phyloP scores from a whole-genome alignment of 37 sponge, comb jelly and placozoan species.

The Cliona cf. orientalis region DNA sequence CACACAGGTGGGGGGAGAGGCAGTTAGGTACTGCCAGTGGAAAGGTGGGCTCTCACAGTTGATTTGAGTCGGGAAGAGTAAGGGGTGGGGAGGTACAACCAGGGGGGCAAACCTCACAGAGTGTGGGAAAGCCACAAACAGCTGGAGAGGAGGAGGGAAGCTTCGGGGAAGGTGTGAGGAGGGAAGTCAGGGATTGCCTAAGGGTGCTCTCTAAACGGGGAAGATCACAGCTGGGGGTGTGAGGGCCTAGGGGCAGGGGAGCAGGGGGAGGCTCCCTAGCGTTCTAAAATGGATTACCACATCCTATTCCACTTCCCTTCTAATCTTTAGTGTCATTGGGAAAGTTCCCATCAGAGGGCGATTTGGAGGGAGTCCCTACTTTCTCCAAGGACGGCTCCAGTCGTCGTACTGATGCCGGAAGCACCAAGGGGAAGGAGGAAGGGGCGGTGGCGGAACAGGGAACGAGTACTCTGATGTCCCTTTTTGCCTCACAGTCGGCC shows the following conservation, averaged over 20 bases:
- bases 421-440: neutral
- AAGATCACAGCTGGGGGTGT: neutral
- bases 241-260: neutral
- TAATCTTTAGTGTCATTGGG: constrained; percentile 14
- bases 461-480: neutral
- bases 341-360: neutral
- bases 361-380: neutral
- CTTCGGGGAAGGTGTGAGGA: no score
- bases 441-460: neutral
- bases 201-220: neutral
- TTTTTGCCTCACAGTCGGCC: neutral
- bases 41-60: no score
- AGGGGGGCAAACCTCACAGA: no score
- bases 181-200: neutral
- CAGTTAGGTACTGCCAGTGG: constrained; percentile 1
- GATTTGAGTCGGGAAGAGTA: no score
- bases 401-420: neutral
- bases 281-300: no score
- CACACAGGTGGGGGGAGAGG: neutral
- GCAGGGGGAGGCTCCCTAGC: neutral
- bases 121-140: no score
- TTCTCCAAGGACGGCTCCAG: neutral
- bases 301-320: neutral
- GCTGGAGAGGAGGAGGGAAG: no score
- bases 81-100: neutral